These are phyloP conservation scores for Apamea epomidion DNA, from an alignment of 2,888 invertebrate genomes.

Conservation along the genomic window DNA sequence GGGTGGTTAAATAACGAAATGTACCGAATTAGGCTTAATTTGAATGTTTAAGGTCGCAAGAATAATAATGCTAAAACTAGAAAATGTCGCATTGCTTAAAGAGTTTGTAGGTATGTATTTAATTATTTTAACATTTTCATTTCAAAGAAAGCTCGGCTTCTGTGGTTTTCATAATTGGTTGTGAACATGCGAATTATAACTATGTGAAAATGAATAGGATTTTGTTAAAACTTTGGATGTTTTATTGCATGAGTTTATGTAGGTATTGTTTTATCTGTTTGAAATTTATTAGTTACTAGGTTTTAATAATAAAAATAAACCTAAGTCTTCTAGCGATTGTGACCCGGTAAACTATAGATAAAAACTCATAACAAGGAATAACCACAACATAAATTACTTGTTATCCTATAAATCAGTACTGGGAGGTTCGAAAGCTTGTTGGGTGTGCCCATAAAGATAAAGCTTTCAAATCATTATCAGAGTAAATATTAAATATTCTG, in stretches of 20 bases:
- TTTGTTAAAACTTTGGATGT: conserved; percentile 40
- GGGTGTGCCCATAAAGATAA: not conserved
- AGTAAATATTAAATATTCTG: not conserved
- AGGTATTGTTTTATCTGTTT: conserved; percentile 24
- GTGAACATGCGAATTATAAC: conserved; percentile 62
- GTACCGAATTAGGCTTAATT: conserved; percentile 27
- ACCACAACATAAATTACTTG: not conserved
- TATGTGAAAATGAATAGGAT: conserved; percentile 55
- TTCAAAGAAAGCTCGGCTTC: conserved; percentile 61
- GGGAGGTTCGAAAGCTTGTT: not conserved
- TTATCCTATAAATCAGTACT: not conserved
- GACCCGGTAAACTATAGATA: not conserved
- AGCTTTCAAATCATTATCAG: conserved; percentile 12
- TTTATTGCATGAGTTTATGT: conserved; percentile 26
- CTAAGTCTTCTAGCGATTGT: not conserved
- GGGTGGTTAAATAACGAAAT: conserved; percentile 38
- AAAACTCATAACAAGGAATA: not conserved
- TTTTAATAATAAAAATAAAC: not conserved
- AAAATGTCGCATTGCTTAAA: conserved; percentile 55
- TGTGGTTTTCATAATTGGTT: conserved; percentile 60
- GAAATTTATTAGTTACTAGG: not conserved
- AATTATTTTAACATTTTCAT: conserved; percentile 64
- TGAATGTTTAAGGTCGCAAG: conserved; percentile 36
- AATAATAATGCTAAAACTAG: conserved; percentile 40
- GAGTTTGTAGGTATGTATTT: conserved; percentile 56